Evolutionary conservation across 2,113 vertebrate species (phyloP).

Genomic region (Onychostruthus taczanowskii): DNA sequence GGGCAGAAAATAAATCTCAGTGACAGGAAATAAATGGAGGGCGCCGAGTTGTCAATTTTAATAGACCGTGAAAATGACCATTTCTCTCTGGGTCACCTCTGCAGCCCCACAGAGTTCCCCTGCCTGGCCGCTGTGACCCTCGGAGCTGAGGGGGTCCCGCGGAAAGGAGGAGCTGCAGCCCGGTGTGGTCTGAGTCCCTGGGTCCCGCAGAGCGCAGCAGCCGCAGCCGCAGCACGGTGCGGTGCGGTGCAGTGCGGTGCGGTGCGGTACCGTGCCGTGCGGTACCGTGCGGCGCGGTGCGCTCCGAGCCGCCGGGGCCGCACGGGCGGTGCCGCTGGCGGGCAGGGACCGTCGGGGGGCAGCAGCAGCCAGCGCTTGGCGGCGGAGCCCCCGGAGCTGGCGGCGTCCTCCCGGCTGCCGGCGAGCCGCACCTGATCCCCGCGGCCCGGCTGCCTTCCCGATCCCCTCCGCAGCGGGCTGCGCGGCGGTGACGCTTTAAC

Average conservation of each 20-base stretch:
- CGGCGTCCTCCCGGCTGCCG: not conserved
- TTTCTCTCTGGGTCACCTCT: not conserved
- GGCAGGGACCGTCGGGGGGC: conserved; percentile 38
- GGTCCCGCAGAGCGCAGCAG: not conserved
- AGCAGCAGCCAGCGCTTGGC: conserved; percentile 9
- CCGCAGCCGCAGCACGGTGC: too few species aligned
- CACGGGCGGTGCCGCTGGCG: not conserved
- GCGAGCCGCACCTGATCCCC: not conserved
- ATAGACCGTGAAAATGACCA: not conserved
- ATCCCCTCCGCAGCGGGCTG: not conserved
- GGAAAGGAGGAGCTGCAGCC: too few species aligned
- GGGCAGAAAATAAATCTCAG: conserved; percentile 38
- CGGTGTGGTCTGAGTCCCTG: not conserved
- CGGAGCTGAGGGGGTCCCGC: not conserved
- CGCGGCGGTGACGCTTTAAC: not conserved
- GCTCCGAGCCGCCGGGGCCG: not conserved
- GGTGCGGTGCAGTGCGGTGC: too few species aligned
- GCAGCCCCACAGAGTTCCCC: not conserved
- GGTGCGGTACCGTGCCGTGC: too few species aligned
- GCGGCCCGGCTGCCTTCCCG: not conserved
- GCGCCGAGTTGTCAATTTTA: not conserved
- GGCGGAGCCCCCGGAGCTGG: not conserved
- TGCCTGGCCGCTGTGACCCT: not conserved
- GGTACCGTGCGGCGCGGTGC: too few species aligned
- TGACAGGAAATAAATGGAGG: conserved; percentile 31